phyloP scores from a whole-genome alignment of 2,113 vertebrate genomes.

The Xiphophorus maculatus region DNA sequence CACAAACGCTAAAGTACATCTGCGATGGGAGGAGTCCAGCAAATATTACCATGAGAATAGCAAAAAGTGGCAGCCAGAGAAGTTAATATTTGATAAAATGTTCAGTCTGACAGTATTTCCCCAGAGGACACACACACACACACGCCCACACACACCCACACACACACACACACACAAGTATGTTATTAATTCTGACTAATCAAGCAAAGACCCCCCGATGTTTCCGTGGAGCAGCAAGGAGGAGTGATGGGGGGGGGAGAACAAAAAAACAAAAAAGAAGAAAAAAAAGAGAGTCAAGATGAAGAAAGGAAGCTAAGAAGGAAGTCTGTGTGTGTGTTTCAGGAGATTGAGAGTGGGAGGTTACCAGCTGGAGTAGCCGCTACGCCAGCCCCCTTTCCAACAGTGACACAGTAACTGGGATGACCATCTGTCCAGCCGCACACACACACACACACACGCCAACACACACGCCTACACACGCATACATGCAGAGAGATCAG shows the following conservation, averaged over 20 bases:
- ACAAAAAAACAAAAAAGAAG: conserved; percentile 28
- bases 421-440: conserved; percentile 73
- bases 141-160: conserved; percentile 10
- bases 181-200: conserved; percentile 82
- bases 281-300: conserved; percentile 9
- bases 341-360: background rate
- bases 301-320: background rate
- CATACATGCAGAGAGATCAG: conserved; percentile 37
- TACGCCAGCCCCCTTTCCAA: conserved; percentile 53
- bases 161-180: conserved; percentile 44
- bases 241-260: conserved; percentile 39
- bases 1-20: conserved; percentile 38
- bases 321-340: background rate
- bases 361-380: conserved; percentile 70
- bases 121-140: conserved; percentile 41
- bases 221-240: conserved; percentile 62
- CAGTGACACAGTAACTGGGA: conserved; percentile 70
- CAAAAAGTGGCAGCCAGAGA: conserved; percentile 69
- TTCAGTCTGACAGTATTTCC: conserved; percentile 68
- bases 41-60: conserved; percentile 78
- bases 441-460: conserved; percentile 28
- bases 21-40: conserved; percentile 60
- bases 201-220: conserved; percentile 77
- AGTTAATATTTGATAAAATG: conserved; percentile 79
- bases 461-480: conserved; percentile 22